Base-by-base conservation (phyloP, 2,797 vertebrate species). In the Mus spretus region DNA sequence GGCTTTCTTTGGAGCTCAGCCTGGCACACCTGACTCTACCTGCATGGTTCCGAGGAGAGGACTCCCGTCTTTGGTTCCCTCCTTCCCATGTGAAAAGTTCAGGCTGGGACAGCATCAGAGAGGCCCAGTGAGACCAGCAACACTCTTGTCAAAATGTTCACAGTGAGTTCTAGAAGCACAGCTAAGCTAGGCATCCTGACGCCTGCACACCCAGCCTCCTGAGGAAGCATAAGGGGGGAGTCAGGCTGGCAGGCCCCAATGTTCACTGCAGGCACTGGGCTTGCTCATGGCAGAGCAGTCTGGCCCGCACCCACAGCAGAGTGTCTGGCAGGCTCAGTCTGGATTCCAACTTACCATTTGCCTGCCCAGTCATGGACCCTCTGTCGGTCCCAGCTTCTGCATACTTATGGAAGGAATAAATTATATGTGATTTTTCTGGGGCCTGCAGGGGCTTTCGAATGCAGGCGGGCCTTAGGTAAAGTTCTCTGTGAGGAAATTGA, bases 1-100 rank as follows among this genome's bases (percentile, higher is more conserved):
- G 78, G 79, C 93, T 96, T 95, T 95, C 95, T 61, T 63, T 94
- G 87, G 95, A 92, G 50, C 78, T 55, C 81, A 93, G 93, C 96
- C 94, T 91, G 50, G 93, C 24, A 63, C 79, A 95, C 88, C 93
- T 55, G 55, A 83, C 65, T 80, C 92, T 40, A 89, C 91, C 84
- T 17, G 53, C 24, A n/a, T 0, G 0, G 87, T 89, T 89, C 78
- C 0, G 0, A 89, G 86, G 92, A 83, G 1, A 83, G 86, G 95
- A 77, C 80, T 77, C 83, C 75, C 59, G 31, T 77, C 95, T 79
- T 75, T 59, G n/a, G 53, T 65, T 88, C 84, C 67, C 19, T 86
- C n/a, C 81, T 95, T 93, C 78, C 92, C 72, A 65, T 26, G 31
- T 63, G 87, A 82, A 44, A 92, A 89, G 88, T 20, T 12, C 11